Conservation (phyloP, 2,888 invertebrate genomes). For the Lasioglossum lativentre region DNA sequence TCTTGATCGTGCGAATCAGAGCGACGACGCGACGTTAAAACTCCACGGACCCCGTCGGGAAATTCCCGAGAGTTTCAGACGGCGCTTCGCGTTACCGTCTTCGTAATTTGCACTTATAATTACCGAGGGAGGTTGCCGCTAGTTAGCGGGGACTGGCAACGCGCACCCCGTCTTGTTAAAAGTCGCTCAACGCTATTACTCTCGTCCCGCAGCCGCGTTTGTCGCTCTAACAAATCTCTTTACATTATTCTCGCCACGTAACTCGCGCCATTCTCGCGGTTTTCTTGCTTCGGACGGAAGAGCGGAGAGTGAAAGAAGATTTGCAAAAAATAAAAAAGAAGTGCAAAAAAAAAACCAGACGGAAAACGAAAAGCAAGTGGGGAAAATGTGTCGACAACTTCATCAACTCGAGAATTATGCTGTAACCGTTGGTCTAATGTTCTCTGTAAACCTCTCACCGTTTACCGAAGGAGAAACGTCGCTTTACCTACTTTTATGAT, state of each 20-base stretch:
- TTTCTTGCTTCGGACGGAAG: not conserved
- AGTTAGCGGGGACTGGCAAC: slow-evolving; percentile 30
- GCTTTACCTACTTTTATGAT: not conserved
- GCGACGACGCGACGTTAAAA: slow-evolving; percentile 6
- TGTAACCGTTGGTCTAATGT: not conserved
- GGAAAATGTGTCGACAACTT: not conserved
- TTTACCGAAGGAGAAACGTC: not conserved
- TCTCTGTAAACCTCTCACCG: not conserved
- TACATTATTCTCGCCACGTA: slow-evolving; percentile 18
- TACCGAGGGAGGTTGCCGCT: slow-evolving; percentile 27
- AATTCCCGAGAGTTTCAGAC: slow-evolving; percentile 32
- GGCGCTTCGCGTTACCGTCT: slow-evolving; percentile 37
- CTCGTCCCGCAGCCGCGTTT: slow-evolving; percentile 24
- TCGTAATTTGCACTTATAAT: slow-evolving; percentile 50
- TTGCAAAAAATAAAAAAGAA: not conserved
- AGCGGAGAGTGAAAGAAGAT: not conserved
- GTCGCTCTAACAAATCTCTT: slow-evolving; percentile 34
- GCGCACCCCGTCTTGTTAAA: slow-evolving; percentile 34
- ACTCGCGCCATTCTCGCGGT: slow-evolving; percentile 14
- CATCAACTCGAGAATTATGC: not conserved
- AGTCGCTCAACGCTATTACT: slow-evolving; percentile 38
- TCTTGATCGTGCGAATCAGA: not conserved
- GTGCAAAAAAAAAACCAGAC: not conserved
- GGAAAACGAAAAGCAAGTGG: not conserved
- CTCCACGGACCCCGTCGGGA: slow-evolving; percentile 7